These are phyloP conservation scores for Gopherus flavomarginatus DNA, from an alignment of 2,113 vertebrate genomes.

Conservation along the genomic window DNA sequence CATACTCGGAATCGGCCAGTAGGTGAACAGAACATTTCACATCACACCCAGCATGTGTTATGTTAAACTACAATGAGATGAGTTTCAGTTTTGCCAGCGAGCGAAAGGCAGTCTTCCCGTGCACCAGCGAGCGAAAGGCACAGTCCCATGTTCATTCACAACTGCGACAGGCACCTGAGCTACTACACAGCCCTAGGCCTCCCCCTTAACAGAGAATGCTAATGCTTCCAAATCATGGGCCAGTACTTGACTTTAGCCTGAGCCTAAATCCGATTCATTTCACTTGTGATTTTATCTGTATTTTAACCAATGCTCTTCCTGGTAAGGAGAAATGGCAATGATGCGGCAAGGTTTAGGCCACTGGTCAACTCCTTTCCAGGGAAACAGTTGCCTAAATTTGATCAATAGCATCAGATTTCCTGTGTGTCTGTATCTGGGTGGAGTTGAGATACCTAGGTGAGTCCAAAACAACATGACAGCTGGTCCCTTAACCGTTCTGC, in stretches of 20 bases:
- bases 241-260: not conserved
- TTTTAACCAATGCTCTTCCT: not conserved
- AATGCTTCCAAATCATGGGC: not conserved
- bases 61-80: not conserved
- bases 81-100: not conserved
- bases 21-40: not conserved
- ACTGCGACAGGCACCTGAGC: not conserved
- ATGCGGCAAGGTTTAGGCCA: not conserved
- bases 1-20: too few relatives aligned
- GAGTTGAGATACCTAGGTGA: not conserved
- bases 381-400: not conserved
- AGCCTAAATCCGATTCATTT: not conserved
- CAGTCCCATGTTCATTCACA: not conserved
- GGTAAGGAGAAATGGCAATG: rapidly evolving
- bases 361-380: not conserved
- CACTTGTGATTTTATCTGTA: not conserved
- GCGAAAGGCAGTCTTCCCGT: not conserved
- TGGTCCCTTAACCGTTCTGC: not conserved
- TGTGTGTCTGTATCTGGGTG: not conserved
- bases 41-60: not conserved
- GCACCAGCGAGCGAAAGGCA: not conserved
- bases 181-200: not conserved
- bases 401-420: too few relatives aligned
- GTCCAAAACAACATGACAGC: not conserved
- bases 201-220: not conserved